Percentiles rank a stretch among this genome's conserved stretches.
Conservation (phyloP, 2,113 vertebrate species). For the Nothocercus julius region DNA sequence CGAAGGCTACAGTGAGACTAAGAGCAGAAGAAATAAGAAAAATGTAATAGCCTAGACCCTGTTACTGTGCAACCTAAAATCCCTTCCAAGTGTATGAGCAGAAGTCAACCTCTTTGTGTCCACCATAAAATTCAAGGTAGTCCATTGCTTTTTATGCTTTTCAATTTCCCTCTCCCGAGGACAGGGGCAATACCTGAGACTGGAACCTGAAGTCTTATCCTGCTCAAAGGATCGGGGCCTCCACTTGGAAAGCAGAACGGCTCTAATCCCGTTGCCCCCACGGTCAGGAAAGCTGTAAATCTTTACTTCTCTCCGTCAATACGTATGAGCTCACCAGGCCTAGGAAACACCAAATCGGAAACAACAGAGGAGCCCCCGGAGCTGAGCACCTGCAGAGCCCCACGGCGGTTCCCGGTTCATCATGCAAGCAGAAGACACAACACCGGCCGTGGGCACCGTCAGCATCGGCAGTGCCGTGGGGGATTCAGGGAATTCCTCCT, state of each 20-base stretch:
- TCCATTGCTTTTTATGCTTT: neutral
- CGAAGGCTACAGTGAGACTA: neutral
- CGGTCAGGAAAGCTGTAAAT: neutral
- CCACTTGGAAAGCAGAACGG: neutral
- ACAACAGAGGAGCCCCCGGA: neutral
- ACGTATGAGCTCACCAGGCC: neutral
- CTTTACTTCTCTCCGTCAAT: neutral
- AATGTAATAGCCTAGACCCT: neutral
- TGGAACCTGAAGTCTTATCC: fast-evolving
- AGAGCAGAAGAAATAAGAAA: neutral
- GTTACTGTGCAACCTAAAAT: neutral
- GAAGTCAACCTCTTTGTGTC: neutral
- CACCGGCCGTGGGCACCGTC: no score
- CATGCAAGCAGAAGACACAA: neutral
- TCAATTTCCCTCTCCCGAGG: neutral
- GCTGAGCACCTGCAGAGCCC: fast-evolving
- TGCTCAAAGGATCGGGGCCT: neutral
- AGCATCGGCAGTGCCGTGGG: neutral
- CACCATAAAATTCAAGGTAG: neutral
- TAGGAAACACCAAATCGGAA: neutral
- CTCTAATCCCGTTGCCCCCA: neutral
- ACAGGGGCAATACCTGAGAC: neutral
- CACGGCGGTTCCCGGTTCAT: neutral
- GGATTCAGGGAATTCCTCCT: neutral
- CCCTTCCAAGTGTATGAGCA: neutral